Base-by-base conservation (phyloP, 2,113 vertebrate species). In the Macrotis lagotis region DNA sequence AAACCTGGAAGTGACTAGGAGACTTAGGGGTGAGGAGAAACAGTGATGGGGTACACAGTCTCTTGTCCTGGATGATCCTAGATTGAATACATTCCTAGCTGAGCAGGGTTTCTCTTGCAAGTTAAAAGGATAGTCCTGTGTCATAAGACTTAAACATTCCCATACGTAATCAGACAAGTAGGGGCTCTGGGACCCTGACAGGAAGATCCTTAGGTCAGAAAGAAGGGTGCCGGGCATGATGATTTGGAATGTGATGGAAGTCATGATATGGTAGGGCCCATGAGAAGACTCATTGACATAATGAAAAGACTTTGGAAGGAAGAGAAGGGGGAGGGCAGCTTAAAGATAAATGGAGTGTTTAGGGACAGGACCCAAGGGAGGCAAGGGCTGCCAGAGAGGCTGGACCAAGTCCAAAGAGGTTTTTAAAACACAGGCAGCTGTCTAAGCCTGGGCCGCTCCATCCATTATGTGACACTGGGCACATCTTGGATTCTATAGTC, bases 391-490 rank as follows among this genome's bases (percentile, higher is more conserved):
- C 48, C 47, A 90, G 89, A 90, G 48, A 90, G 89, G 89, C 48
- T 90, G 89, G 89, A 90, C 25, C 47, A 49, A 50, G 89, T 90
- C 89, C 89, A 90, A 90, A 90, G 89, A 90, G 89, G 89, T 48
- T 90, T 90, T 90, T 90, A 90, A 90, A 90, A 90, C 89, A 48
- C 89, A 90, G 89, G 47, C 47, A 50, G 47, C 48, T 90, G 47
- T 90, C 48, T 90, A 48, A 90, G 48, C 25, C 89, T 31, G 28
- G 89, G 89, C 47, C 19, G 12, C 47, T 90, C 48, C 89, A 90
- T 90, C 89, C 89, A 90, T 90, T 90, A 90, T 90, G 89, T 50
- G 89, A 48, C 48, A 48, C 89, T 50, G 89, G 47, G 89, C 47
- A 90, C 89, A 90, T 90, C 89, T 49, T 50, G 47, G 89, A 90